Percentiles rank a stretch among this genome's conserved stretches.
These are phyloP conservation scores for Spilosoma lubricipeda DNA, from an alignment of 2,888 invertebrate genomes.

Conservation along the genomic window DNA sequence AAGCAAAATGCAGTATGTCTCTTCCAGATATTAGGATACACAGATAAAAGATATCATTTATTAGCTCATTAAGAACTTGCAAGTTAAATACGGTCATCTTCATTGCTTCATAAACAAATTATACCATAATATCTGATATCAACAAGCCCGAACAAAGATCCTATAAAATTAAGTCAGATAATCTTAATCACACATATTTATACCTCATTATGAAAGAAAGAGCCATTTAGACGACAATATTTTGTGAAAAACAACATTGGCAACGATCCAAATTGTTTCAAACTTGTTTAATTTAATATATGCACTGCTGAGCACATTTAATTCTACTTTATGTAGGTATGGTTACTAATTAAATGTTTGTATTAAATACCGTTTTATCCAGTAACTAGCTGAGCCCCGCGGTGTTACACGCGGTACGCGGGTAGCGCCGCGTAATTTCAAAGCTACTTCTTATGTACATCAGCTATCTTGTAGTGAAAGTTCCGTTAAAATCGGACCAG, in stretches of 20 bases:
- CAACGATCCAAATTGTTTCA: constrained; percentile 69
- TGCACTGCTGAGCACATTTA: constrained; percentile 62
- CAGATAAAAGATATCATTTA: too few species aligned
- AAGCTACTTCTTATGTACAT: too few species aligned
- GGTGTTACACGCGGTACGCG: too few species aligned
- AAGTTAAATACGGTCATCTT: not conserved
- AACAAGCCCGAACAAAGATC: not conserved
- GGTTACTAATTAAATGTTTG: constrained; percentile 69
- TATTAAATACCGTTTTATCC: constrained; percentile 43
- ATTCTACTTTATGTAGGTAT: constrained; percentile 61
- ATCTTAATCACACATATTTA: constrained; percentile 37
- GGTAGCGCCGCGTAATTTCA: too few species aligned
- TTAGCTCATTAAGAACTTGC: not conserved
- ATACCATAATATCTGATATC: not conserved
- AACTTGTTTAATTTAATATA: constrained; percentile 70
- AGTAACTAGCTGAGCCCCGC: constrained; percentile 32
- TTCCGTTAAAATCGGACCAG: too few species aligned
- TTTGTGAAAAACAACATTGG: constrained; percentile 65
- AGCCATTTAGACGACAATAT: constrained; percentile 41
- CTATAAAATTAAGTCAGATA: constrained; percentile 23
- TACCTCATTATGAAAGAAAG: constrained; percentile 41
- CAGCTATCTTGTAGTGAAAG: too few species aligned
- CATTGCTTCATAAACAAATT: not conserved
- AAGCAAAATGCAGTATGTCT: too few species aligned
- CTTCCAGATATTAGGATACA: too few species aligned